These are phyloP conservation scores for Tachina fera DNA, from an alignment of 2,888 invertebrate species.

Conservation along the genomic window DNA sequence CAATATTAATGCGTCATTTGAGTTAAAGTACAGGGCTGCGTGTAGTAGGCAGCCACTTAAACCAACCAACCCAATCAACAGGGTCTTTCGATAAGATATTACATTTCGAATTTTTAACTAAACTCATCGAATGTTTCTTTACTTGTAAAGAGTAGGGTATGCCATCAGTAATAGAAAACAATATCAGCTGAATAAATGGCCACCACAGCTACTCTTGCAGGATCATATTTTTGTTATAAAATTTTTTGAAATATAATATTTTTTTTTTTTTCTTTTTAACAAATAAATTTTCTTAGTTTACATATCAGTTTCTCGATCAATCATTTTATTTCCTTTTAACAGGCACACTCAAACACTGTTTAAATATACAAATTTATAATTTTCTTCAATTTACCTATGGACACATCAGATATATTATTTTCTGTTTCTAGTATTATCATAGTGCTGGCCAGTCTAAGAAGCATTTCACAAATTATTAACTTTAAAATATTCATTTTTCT, in stretches of 20 bases:
- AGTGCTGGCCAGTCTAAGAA: constrained; percentile 22
- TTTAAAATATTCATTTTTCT: constrained; percentile 56
- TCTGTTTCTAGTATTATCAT: constrained; percentile 67
- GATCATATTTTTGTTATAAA: too few relatives aligned
- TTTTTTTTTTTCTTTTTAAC: not conserved
- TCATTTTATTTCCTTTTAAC: not conserved
- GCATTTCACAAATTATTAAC: constrained; percentile 45
- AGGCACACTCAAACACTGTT: constrained; percentile 9
- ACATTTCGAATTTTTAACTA: too few relatives aligned
- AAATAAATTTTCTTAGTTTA: not conserved
- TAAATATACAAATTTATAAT: constrained; percentile 32
- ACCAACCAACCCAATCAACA: too few relatives aligned
- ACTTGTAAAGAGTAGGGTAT: too few relatives aligned
- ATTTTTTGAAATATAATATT: not conserved
- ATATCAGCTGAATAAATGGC: too few relatives aligned
- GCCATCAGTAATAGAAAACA: too few relatives aligned
- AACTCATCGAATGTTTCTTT: too few relatives aligned
- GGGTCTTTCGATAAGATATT: too few relatives aligned
- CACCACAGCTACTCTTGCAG: too few relatives aligned
- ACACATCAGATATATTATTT: constrained; percentile 77
- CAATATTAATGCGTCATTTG: too few relatives aligned
- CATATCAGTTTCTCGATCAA: not conserved
- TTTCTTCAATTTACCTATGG: constrained; percentile 74
- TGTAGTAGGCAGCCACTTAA: too few relatives aligned
- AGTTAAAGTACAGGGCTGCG: too few relatives aligned